A percentile compares a stretch with the other conserved stretches of the same genome.
These are phyloP conservation scores for Rhagoletis zephyria DNA, from an alignment of 1,140 invertebrate species.

Conservation along the genomic window DNA sequence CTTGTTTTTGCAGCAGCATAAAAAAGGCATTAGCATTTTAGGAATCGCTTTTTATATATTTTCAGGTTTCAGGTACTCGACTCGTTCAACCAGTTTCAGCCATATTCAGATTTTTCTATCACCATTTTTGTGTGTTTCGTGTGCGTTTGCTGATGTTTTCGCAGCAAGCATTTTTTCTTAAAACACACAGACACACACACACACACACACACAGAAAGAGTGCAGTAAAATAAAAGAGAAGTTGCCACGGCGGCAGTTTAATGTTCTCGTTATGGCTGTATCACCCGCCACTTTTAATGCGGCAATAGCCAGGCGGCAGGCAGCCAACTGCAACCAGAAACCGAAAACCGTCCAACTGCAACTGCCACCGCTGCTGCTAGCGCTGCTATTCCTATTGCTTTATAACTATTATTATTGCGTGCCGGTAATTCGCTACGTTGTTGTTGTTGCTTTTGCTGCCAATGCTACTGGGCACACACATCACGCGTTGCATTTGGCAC, in stretches of 20 bases:
- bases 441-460: neutral
- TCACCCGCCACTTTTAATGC: neutral
- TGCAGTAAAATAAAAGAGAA: neutral
- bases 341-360: neutral
- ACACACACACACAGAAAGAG: neutral
- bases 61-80: neutral
- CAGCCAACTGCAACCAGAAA: neutral
- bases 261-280: neutral
- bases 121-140: neutral
- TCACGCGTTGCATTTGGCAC: constrained; percentile 22
- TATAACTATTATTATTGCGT: constrained; percentile 25
- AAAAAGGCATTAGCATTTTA: constrained; percentile 11
- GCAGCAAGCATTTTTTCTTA: neutral
- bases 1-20: neutral
- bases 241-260: neutral
- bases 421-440: neutral
- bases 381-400: constrained; percentile 23
- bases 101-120: neutral
- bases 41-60: neutral
- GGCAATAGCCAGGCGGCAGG: neutral
- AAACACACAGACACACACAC: neutral
- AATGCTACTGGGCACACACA: neutral
- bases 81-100: constrained; percentile 1
- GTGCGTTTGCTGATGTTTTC: neutral
- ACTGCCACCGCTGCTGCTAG: neutral